Conservation (phyloP, 2,797 vertebrate genomes). For the Allobates femoralis region DNA sequence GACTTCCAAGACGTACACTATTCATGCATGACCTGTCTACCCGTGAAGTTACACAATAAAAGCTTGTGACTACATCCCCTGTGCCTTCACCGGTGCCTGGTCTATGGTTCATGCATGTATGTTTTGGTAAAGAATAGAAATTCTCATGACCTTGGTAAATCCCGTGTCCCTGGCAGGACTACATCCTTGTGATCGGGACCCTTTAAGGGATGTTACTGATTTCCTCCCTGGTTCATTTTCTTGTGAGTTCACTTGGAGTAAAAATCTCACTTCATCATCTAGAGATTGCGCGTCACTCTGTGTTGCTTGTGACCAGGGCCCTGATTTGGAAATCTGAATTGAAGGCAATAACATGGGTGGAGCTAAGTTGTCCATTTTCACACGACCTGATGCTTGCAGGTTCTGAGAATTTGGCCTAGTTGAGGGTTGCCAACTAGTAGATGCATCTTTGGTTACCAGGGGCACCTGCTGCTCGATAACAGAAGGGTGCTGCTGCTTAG, state of each 20-base stretch:
- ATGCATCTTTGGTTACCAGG: conserved; percentile 69
- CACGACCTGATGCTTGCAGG: conserved; percentile 49
- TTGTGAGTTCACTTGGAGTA: conserved; percentile 63
- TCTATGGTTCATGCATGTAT: conserved; percentile 59
- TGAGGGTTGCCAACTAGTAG: conserved; percentile 74
- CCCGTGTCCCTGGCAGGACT: conserved; percentile 60
- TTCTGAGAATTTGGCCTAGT: conserved; percentile 68
- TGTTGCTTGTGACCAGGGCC: conserved; percentile 55
- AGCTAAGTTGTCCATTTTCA: conserved; percentile 58
- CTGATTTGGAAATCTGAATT: conserved; percentile 63
- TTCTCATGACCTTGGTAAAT: conserved; percentile 58
- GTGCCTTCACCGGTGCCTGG: conserved; percentile 45
- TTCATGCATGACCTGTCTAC: conserved; percentile 52
- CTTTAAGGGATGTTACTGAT: conserved; percentile 55
- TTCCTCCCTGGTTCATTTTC: conserved; percentile 44
- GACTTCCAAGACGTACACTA: conserved; percentile 50
- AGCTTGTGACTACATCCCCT: conserved; percentile 26
- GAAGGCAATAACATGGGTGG: conserved; percentile 61
- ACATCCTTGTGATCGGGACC: conserved; percentile 64
- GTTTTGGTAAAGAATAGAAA: conserved; percentile 63
- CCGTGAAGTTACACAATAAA: conserved; percentile 41
- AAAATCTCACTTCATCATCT: conserved; percentile 50
- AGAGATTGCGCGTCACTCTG: conserved; percentile 50
- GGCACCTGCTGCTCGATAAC: conserved; percentile 68
- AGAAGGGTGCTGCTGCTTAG: conserved; percentile 78